These are phyloP conservation scores for Forbesichthys papilliferus DNA, from an alignment of 2,113 vertebrate species.

Conservation along the genomic window DNA sequence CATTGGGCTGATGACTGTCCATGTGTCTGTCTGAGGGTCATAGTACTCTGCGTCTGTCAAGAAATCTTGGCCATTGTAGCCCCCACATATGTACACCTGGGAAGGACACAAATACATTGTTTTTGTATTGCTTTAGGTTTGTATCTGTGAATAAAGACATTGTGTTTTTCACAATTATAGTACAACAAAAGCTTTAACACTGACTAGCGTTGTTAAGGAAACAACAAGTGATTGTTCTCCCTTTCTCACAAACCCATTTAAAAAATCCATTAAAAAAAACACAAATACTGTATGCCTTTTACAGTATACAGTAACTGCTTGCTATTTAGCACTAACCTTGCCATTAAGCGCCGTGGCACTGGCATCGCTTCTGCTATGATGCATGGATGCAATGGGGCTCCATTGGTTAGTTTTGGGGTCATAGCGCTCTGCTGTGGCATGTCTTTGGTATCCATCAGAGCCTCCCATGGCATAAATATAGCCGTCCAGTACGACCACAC, in stretches of 20 bases:
- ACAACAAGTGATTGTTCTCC: not conserved
- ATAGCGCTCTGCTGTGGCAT: conserved; percentile 79
- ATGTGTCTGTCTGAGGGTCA: conserved; percentile 71
- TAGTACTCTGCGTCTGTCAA: conserved; percentile 82
- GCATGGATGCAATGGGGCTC: conserved; percentile 81
- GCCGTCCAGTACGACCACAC: conserved; percentile 72
- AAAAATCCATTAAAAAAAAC: no score
- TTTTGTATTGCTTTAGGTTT: not conserved
- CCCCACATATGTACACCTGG: conserved; percentile 86
- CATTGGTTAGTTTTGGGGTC: conserved; percentile 83
- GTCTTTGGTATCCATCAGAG: conserved; percentile 76
- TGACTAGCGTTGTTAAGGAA: no score
- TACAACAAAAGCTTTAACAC: no score
- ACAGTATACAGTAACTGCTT: not conserved
- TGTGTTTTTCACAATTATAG: no score
- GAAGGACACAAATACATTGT: not conserved
- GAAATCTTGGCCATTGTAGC: conserved; percentile 80
- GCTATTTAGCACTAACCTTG: conserved; percentile 67
- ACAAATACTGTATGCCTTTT: no score
- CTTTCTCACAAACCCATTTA: not conserved
- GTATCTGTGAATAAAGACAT: not conserved
- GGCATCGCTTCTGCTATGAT: conserved; percentile 77
- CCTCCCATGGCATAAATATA: conserved; percentile 86
- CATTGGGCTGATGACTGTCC: conserved; percentile 82
- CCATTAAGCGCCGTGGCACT: conserved; percentile 74